Base-by-base conservation (phyloP, 30 jellyfish, hydroid and myxozoan genomes). In the Hydra vulgaris region DNA sequence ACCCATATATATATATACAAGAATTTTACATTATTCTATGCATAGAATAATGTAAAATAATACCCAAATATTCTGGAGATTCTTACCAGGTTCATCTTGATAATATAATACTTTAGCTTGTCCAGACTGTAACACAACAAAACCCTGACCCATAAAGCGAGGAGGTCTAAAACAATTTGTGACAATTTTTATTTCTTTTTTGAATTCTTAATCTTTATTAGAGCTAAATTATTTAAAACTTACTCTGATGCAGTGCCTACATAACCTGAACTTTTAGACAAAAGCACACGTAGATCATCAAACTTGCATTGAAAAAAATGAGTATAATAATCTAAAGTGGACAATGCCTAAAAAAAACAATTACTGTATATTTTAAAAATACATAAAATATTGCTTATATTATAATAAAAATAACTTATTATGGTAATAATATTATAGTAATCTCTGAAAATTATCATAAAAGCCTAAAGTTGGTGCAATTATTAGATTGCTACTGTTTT, bases 81-180 rank as follows among this genome's bases (percentile, higher is more conserved):
- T 17, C 1, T 54, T 40, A 91, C 97, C 97, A 82, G 97, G 96
- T 16, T 81, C 94, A 79, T 91, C 97, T 81, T 86, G 95, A 71
- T 75, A 86, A 71, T 91, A 91, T 21, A 66, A 19, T 21, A 85
- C 40, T 23, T 83, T 83, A 0, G 95, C 88, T 76, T 86, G 88
- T 22, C 97, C 97, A 1, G 97, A 82, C 27, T 91, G 97, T 61
- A 91, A 72, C 18, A 91, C 79, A 23, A 86, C 96, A 77, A 91
- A 91, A 5, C 96, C 97, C 74, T 91, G 96, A 18, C 96, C 96
- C 96, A 86, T 91, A 74, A 82, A 91, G 61, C 96, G 71, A 74
- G 97, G 97, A 5, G 97, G 96, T 69, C 97, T 91, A 80, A 25
- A 71, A 68, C 53, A 40, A 40, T 20, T n/a, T 16, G n/a, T 68